A percentile compares a stretch with the other conserved stretches of the same genome.
Evolutionary conservation across 2,888 invertebrate genomes (phyloP).

Genomic region (Scaptomyza polygonia): DNA sequence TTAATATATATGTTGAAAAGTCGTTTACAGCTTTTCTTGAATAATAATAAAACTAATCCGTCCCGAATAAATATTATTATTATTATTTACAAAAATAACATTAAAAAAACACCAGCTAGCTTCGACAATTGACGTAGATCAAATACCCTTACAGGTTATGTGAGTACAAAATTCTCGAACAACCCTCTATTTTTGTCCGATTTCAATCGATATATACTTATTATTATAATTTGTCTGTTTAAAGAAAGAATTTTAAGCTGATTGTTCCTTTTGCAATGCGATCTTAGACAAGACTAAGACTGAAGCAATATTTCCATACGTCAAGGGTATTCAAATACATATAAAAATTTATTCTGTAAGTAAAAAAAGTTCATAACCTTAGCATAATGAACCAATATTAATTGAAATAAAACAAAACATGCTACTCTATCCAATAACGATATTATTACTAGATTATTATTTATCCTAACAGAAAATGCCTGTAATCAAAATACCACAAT

Average conservation of each 20-base stretch:
- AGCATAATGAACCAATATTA: constrained; percentile 9
- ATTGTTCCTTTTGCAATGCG: background rate
- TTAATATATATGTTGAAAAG: constrained; percentile 3
- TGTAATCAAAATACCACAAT: constrained; percentile 31
- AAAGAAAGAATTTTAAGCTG: background rate
- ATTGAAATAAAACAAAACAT: constrained; percentile 13
- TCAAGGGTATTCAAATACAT: constrained; percentile 3
- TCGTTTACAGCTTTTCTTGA: constrained; percentile 15
- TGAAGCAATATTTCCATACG: background rate
- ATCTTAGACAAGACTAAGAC: background rate
- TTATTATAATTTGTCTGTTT: background rate
- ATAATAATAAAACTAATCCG: constrained; percentile 25
- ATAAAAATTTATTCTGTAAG: constrained; percentile 7
- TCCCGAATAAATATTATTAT: constrained; percentile 15
- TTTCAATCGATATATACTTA: background rate
- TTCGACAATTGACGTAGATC: constrained; percentile 18
- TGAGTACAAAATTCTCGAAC: background rate
- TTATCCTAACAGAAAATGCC: constrained; percentile 34
- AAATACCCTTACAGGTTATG: constrained; percentile 10
- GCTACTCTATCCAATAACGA: constrained; percentile 4
- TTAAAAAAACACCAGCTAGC: background rate
- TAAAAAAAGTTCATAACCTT: constrained; percentile 6
- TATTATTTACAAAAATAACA: constrained; percentile 11
- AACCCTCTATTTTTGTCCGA: background rate
- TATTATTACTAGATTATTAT: constrained; percentile 30